A percentile compares a stretch with the other conserved stretches of the same genome.
phyloP scores from a whole-genome alignment of 2,888 invertebrate species.

The Scaptomyza parva region DNA sequence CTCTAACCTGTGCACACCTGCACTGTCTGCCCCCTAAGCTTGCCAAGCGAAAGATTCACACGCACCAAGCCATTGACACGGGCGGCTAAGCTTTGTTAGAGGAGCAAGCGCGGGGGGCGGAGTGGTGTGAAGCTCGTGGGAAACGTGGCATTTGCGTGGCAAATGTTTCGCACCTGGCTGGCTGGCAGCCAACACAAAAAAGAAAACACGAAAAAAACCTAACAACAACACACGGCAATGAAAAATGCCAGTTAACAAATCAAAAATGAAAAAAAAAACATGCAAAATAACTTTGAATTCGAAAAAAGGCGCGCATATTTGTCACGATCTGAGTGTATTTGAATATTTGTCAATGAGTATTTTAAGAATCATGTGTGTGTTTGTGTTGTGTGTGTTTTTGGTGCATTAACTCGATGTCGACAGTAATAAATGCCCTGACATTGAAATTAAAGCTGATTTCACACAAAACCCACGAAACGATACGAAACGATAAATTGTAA shows the following conservation, averaged over 20 bases:
- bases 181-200: constrained; percentile 22
- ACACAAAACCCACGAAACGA: too few relatives aligned
- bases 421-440: constrained; percentile 50
- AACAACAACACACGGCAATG: too few relatives aligned
- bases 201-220: constrained; percentile 19
- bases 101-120: not conserved
- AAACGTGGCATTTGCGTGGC: constrained; percentile 24
- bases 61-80: constrained; percentile 73
- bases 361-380: constrained; percentile 25
- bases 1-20: constrained; percentile 2
- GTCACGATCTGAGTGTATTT: constrained; percentile 30
- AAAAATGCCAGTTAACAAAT: constrained; percentile 23
- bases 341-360: constrained; percentile 22
- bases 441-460: constrained; percentile 55
- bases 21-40: constrained; percentile 48
- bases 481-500: constrained; percentile 40
- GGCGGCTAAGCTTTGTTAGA: constrained; percentile 62
- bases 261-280: constrained; percentile 56
- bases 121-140: constrained; percentile 14
- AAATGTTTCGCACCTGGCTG: constrained; percentile 37
- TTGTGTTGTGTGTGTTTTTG: constrained; percentile 2
- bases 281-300: constrained; percentile 63
- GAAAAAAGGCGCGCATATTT: constrained; percentile 50
- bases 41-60: constrained; percentile 65
- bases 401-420: not conserved